Base-by-base conservation (phyloP, 2,797 vertebrate genomes). In the Spinibarbus caldwelli region DNA sequence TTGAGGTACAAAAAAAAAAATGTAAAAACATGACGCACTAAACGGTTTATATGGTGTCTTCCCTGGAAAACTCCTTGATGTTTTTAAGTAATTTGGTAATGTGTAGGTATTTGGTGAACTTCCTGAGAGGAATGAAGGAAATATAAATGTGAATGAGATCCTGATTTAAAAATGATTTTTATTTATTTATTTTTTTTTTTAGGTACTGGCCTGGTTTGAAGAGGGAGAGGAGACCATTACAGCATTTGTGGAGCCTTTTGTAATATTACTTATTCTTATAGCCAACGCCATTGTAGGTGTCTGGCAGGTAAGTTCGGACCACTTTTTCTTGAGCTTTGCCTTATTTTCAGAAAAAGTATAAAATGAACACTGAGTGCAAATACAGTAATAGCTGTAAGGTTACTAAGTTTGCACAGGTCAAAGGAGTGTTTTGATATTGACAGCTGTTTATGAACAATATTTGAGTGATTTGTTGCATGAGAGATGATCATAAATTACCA, bases 161-260 rank as follows among this genome's bases (percentile, higher is more conserved):
- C 9, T 41, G 52, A 82, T 31, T 29, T 29, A 38, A 70, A 47
- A 34, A 59, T 14, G 29, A 17, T 26, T 31, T n/a, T 36, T 34
- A 7, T 41, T 45, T 36, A 43, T 31, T 2, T 47, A 49, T 7
- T 26, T 80, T 23, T 77, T 21, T 86, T n/a, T 77, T 36, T 86
- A 99, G 98, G 97, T 96, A 86, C 94, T 99, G 95, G 98, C 98
- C 91, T 99, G 97, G 97, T 99, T 99, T 94, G 98, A 99, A 94
- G 98, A 99, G 93, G 98, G 98, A 85, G 98, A 99, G 95, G 97
- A 98, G 94, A 99, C 98, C 26, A 91, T 99, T 86, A 99, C 98
- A 90, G 98, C 98, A 64, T 99, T 99, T 91, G 98, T 99, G 95
- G 98, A 99, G 87, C 98, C 98, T 91, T 99, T 99, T 94, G 98